Conservation (phyloP, 2,113 vertebrate species). For the Ceuthmochares aereus region DNA sequence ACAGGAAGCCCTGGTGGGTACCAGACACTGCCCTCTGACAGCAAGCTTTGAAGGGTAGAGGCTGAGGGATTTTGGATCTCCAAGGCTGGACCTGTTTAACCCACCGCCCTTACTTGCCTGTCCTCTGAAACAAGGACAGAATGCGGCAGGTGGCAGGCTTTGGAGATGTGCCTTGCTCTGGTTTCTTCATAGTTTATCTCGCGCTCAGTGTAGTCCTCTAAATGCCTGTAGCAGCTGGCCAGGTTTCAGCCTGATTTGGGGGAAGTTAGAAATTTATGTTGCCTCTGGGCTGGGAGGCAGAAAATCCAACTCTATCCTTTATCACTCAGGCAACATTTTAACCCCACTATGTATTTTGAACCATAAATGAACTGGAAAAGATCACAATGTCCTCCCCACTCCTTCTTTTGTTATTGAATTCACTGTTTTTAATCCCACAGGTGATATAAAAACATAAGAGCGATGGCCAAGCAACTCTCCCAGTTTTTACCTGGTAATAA, state of each 20-base stretch:
- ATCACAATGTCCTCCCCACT: not conserved
- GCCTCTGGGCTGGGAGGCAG: not conserved
- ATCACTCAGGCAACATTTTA: not conserved
- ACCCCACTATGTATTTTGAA: not conserved
- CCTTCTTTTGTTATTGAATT: slow-evolving; percentile 23
- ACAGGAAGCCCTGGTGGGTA: rapidly evolving
- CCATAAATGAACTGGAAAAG: slow-evolving; percentile 2
- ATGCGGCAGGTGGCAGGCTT: not conserved
- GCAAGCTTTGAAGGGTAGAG: not conserved
- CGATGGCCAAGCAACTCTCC: not conserved
- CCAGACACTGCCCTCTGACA: not conserved
- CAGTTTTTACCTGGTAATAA: slow-evolving; percentile 40
- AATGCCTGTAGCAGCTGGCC: not conserved
- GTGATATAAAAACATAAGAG: slow-evolving; percentile 29
- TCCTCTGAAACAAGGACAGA: not conserved
- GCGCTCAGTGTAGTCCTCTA: not conserved
- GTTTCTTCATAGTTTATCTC: not conserved
- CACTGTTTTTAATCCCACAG: slow-evolving; percentile 19
- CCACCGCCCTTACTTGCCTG: rapidly evolving
- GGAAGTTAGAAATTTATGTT: not conserved
- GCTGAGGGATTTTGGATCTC: not conserved
- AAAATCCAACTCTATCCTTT: not conserved
- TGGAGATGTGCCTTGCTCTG: not conserved
- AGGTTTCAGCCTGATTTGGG: not conserved
- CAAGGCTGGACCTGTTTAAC: not conserved